Conservation (phyloP, 2,113 vertebrate species). For the Nibea albiflora region DNA sequence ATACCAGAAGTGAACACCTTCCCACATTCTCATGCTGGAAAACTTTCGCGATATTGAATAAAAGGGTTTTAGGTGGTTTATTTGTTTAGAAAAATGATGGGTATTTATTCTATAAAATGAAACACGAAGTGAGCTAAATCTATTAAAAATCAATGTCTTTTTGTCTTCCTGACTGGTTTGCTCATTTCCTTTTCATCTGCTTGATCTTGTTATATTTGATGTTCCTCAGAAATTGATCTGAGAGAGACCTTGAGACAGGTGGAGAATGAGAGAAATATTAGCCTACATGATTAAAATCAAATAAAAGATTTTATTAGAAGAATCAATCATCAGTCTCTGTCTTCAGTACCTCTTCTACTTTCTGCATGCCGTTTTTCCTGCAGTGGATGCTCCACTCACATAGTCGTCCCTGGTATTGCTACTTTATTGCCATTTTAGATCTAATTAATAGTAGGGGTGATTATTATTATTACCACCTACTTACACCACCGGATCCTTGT, state of each 20-base stretch:
- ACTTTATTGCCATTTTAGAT: not conserved
- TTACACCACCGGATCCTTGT: not conserved
- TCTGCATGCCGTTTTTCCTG: not conserved
- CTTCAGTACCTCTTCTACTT: conserved; percentile 14
- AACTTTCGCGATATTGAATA: conserved; percentile 27
- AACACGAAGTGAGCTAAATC: conserved; percentile 54
- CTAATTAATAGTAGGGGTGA: not conserved
- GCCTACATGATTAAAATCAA: conserved; percentile 62
- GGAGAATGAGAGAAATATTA: conserved; percentile 62
- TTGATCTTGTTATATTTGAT: conserved; percentile 63
- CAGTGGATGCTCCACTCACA: not conserved
- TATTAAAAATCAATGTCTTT: conserved; percentile 54
- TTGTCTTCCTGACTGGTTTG: conserved; percentile 60
- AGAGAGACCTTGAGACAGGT: conserved; percentile 34
- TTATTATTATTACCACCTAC: not conserved
- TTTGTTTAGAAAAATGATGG: conserved; percentile 40
- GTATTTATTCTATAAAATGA: conserved; percentile 62
- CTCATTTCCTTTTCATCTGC: conserved; percentile 60
- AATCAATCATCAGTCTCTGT: conserved; percentile 20
- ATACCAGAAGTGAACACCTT: conserved; percentile 59
- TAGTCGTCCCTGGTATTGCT: not conserved
- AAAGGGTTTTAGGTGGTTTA: conserved; percentile 36
- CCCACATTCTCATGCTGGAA: conserved; percentile 62
- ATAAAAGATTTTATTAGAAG: conserved; percentile 73
- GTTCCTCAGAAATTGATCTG: conserved; percentile 46